phyloP scores from a whole-genome alignment of 2,888 invertebrate genomes.

The Drosophila birchii region DNA sequence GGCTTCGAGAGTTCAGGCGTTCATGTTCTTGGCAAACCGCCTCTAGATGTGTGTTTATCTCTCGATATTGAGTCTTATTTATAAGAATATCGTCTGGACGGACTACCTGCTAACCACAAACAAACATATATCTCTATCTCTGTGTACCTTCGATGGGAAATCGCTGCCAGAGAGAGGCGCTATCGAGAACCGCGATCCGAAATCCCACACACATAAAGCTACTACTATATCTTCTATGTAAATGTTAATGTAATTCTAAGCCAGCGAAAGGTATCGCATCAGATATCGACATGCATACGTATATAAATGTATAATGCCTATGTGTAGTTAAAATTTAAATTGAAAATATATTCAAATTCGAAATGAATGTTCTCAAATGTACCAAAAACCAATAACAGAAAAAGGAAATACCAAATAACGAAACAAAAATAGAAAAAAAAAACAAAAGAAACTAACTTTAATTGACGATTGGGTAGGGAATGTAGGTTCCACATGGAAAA shows the following conservation, averaged over 20 bases:
- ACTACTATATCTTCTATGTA: constrained; percentile 72
- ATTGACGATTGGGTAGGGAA: background rate
- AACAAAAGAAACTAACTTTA: constrained; percentile 22
- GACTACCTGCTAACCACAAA: constrained; percentile 32
- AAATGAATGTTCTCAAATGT: constrained; percentile 75
- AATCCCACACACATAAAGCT: constrained; percentile 38
- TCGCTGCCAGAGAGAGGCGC: constrained; percentile 35
- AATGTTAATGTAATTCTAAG: constrained; percentile 77
- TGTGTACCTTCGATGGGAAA: constrained; percentile 47
- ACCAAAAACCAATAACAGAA: constrained; percentile 57
- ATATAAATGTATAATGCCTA: constrained; percentile 55
- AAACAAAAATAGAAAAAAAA: constrained; percentile 32
- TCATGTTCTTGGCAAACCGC: constrained; percentile 18
- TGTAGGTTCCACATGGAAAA: constrained; percentile 9
- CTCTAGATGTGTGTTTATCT: constrained; percentile 51
- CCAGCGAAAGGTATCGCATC: constrained; percentile 43
- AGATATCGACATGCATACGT: constrained; percentile 55
- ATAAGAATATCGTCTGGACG: constrained; percentile 19
- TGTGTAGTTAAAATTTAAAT: constrained; percentile 45
- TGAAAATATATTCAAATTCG: constrained; percentile 67
- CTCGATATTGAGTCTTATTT: constrained; percentile 36
- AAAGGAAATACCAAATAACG: constrained; percentile 21
- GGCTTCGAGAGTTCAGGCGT: constrained; percentile 17
- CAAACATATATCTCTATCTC: constrained; percentile 37
- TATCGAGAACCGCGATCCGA: constrained; percentile 32